Evolutionary conservation across 2,113 vertebrate genomes (phyloP).

Genomic region (Urocynchramus pylzowi): DNA sequence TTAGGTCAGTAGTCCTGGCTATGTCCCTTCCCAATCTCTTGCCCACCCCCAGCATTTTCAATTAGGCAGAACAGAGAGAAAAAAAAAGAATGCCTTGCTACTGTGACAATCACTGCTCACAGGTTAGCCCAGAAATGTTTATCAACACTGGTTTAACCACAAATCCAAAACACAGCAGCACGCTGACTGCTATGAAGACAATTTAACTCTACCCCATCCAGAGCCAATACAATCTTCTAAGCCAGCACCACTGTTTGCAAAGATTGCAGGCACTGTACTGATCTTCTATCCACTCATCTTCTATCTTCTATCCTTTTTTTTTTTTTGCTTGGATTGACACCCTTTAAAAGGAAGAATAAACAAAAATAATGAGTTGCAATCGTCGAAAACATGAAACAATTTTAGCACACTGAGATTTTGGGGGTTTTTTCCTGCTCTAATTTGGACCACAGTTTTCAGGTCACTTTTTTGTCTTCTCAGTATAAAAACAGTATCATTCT

Average conservation of each 20-base stretch:
- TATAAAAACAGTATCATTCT: neutral
- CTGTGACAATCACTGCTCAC: neutral
- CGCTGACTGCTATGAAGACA: neutral
- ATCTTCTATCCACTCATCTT: neutral
- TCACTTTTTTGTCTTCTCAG: neutral
- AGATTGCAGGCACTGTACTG: neutral
- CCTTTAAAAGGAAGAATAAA: neutral
- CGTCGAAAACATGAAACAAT: neutral
- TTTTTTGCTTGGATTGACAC: neutral
- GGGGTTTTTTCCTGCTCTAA: neutral
- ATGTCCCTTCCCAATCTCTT: neutral
- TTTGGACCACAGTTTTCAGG: neutral
- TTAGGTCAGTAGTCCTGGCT: neutral
- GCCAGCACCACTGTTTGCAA: neutral
- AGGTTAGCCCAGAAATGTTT: neutral
- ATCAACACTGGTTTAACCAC: neutral
- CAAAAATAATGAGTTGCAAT: neutral
- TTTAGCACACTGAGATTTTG: neutral
- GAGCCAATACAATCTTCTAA: neutral
- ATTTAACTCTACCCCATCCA: neutral
- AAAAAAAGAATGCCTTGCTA: neutral
- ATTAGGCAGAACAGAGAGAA: neutral
- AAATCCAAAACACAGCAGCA: neutral
- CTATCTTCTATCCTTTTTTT: neutral
- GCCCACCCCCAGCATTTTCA: neutral